These are phyloP conservation scores for Lordiphosa andalusiaca DNA, from an alignment of 2,888 invertebrate genomes.

Conservation along the genomic window DNA sequence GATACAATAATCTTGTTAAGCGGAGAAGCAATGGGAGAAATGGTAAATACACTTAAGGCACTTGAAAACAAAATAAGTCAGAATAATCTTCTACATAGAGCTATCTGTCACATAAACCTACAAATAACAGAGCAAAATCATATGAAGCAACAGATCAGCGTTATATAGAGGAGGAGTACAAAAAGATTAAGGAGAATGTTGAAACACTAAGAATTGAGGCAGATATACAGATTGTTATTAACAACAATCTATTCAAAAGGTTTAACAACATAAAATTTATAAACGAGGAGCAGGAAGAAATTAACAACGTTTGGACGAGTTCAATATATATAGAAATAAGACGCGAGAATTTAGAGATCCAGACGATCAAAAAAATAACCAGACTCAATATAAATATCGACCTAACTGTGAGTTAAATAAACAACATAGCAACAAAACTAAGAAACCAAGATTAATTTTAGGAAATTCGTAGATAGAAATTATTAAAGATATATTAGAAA, in stretches of 20 bases:
- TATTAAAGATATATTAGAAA: no score
- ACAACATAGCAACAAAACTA: not conserved
- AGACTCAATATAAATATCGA: not conserved
- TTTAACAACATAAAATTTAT: conserved; percentile 1
- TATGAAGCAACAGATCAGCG: no score
- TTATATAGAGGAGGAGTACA: no score
- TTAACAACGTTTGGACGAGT: not conserved
- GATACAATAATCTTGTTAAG: not conserved
- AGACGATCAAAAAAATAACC: not conserved
- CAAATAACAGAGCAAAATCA: no score
- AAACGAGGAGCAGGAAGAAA: conserved; percentile 3
- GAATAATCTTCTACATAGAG: no score
- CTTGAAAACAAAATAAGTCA: not conserved
- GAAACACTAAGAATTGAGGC: not conserved
- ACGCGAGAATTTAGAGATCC: not conserved
- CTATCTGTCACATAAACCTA: no score
- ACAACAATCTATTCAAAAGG: no score
- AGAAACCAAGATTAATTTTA: not conserved
- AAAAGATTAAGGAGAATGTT: not conserved
- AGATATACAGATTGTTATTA: not conserved
- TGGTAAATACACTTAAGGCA: conserved; percentile 4
- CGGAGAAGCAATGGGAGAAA: not conserved
- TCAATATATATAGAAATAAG: no score
- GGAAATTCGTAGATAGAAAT: no score
- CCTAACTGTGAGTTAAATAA: not conserved